These are phyloP conservation scores for Spodoptera littoralis DNA, from an alignment of 2,888 invertebrate species.

Conservation along the genomic window DNA sequence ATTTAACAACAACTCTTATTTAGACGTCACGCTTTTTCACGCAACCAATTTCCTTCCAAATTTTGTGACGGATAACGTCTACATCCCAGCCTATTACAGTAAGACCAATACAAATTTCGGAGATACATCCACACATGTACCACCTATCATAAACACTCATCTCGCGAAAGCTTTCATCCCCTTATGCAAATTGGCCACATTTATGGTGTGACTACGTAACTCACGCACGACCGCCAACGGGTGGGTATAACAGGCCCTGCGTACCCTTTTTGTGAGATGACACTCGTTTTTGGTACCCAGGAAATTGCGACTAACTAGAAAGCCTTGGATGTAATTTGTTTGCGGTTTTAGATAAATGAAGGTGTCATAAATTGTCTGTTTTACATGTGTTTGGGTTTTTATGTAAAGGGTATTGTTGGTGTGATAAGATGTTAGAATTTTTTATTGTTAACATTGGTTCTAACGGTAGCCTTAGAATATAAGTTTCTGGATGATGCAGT, in stretches of 20 bases:
- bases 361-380: conserved; percentile 26
- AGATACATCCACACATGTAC: conserved; percentile 42
- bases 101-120: conserved; percentile 59
- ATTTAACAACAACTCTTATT: too few species aligned
- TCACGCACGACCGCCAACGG: conserved; percentile 64
- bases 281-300: conserved; percentile 81
- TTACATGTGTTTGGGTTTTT: conserved; percentile 6
- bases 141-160: conserved; percentile 81
- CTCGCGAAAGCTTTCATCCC: conserved; percentile 79
- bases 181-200: conserved; percentile 83
- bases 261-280: conserved; percentile 82
- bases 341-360: conserved; percentile 52
- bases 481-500: too few species aligned
- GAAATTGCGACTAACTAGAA: conserved; percentile 82
- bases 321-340: conserved; percentile 74
- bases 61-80: conserved; percentile 5
- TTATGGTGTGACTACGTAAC: conserved; percentile 70
- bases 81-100: conserved; percentile 44
- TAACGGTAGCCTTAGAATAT: too few species aligned
- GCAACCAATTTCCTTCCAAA: not conserved
- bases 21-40: too few species aligned
- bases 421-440: not conserved
- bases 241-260: conserved; percentile 43
- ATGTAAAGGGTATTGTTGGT: not conserved
- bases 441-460: too few species aligned